Conservation (phyloP, 2,888 invertebrate species). For the Lepidocyrtoides sp. region DNA sequence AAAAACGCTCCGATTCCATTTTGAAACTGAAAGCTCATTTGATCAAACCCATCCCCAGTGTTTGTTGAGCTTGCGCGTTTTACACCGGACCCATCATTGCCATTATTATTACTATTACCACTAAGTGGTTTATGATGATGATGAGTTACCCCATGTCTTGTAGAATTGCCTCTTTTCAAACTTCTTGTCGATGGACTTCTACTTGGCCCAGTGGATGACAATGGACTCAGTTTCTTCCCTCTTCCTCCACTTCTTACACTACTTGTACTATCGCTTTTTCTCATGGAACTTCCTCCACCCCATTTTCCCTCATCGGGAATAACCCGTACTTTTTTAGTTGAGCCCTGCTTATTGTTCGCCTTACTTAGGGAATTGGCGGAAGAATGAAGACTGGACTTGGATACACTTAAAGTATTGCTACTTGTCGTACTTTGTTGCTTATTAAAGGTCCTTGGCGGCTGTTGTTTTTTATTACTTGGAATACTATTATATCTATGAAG, state of each 20-base stretch:
- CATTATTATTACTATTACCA: background rate
- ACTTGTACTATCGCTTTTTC: slow-evolving; percentile 39
- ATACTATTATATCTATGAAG: background rate
- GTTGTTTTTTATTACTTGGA: background rate
- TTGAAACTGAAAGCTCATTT: slow-evolving; percentile 61
- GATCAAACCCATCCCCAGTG: slow-evolving; percentile 32
- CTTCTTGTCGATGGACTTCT: slow-evolving; percentile 27
- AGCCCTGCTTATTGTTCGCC: background rate
- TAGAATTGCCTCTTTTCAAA: background rate
- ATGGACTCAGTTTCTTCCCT: slow-evolving; percentile 24
- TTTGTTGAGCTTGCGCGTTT: background rate
- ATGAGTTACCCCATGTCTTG: slow-evolving; percentile 23
- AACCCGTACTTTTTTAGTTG: slow-evolving; percentile 28
- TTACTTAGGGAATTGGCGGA: slow-evolving; percentile 23
- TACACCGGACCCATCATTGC: background rate
- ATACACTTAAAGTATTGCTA: slow-evolving; percentile 46
- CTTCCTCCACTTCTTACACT: slow-evolving; percentile 16
- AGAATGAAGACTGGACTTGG: slow-evolving; percentile 37
- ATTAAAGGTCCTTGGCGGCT: background rate
- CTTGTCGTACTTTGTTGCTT: slow-evolving; percentile 7
- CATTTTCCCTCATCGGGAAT: background rate
- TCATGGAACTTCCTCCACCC: slow-evolving; percentile 18
- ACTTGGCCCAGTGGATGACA: background rate
- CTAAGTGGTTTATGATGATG: slow-evolving; percentile 50
- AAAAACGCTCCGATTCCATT: slow-evolving; percentile 68